phyloP scores from a whole-genome alignment of 2,113 vertebrate species.

The Hipposideros armiger region DNA sequence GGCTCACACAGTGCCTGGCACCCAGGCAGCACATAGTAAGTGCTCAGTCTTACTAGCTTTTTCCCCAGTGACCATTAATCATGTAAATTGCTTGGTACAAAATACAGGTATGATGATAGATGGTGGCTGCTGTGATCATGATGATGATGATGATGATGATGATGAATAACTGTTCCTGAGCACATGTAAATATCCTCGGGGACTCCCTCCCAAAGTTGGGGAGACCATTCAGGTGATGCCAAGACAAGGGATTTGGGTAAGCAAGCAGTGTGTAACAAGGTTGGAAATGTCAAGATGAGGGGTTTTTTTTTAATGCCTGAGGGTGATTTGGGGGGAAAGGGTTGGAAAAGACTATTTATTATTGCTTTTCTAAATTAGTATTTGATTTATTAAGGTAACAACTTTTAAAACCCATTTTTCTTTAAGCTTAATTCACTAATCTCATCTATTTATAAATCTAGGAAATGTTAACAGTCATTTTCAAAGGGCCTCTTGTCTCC shows the following conservation, averaged over 20 bases:
- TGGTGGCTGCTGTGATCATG: not conserved
- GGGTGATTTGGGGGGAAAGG: not conserved
- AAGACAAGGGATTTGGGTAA: not conserved
- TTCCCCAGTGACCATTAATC: not conserved
- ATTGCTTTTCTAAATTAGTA: not conserved
- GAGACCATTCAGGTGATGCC: not conserved
- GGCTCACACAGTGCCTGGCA: not conserved
- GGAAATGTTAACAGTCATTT: not conserved
- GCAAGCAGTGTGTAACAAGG: not conserved
- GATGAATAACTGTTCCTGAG: not conserved
- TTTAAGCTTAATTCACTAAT: not conserved
- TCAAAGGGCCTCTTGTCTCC: not conserved
- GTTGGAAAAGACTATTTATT: not conserved
- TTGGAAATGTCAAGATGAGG: not conserved
- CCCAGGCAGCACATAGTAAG: conserved; percentile 18
- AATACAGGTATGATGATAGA: not conserved
- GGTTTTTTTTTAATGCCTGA: not conserved
- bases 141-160: not conserved
- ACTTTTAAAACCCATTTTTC: not conserved
- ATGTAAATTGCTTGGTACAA: conserved; percentile 18
- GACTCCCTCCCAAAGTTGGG: not conserved
- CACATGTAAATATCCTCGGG: not conserved
- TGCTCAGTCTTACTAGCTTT: conserved; percentile 12
- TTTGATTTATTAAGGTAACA: conserved; percentile 15
- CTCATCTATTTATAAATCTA: not conserved